A percentile compares a stretch with the other conserved stretches of the same genome.
Evolutionary conservation across 2,888 invertebrate species (phyloP).

Genomic region (Orthosia gothica): DNA sequence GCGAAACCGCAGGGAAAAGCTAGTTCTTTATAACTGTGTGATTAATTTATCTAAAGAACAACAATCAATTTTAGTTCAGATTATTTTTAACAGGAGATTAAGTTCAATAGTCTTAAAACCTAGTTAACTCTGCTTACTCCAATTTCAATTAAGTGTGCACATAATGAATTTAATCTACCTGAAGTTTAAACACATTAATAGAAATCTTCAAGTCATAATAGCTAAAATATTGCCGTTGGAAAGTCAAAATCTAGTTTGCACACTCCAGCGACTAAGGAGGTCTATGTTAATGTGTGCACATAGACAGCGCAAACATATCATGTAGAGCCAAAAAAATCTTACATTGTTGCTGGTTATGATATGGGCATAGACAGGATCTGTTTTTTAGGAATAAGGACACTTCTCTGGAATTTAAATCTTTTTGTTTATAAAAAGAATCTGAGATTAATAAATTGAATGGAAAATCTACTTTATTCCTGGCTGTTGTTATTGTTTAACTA

Average conservation of each 20-base stretch:
- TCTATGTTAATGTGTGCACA: constrained; percentile 60
- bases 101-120: not conserved
- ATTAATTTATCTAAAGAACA: not conserved
- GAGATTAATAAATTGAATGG: not conserved
- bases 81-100: not conserved
- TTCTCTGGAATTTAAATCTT: not conserved
- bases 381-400: not conserved
- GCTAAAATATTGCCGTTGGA: constrained; percentile 67
- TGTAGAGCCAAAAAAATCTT: constrained; percentile 41
- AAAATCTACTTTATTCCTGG: not conserved
- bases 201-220: constrained; percentile 63
- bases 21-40: not conserved
- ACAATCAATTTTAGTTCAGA: not conserved
- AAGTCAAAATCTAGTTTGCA: constrained; percentile 72
- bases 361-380: not conserved
- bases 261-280: constrained; percentile 62
- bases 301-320: constrained; percentile 40
- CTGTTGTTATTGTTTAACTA: not conserved
- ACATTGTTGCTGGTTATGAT: constrained; percentile 24
- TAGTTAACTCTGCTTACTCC: constrained; percentile 28
- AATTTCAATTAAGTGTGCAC: constrained; percentile 6
- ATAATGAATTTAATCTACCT: constrained; percentile 26
- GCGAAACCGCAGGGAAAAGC: too few species aligned
- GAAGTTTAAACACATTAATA: constrained; percentile 54
- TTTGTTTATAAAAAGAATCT: not conserved